phyloP scores from a whole-genome alignment of 1,140 invertebrate species.

The Papilio glaucus region DNA sequence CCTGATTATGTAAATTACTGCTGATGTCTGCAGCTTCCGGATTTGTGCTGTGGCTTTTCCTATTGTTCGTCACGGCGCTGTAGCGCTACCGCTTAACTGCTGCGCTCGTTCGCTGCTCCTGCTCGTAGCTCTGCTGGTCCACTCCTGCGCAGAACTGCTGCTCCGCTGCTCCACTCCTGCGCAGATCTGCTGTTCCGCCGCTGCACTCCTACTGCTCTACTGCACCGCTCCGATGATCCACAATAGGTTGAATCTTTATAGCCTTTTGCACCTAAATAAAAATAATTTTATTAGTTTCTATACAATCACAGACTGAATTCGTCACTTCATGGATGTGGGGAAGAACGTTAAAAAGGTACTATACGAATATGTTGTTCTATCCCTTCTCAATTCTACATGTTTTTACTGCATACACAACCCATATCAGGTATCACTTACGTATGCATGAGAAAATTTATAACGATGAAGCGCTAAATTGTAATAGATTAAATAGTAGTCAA shows the following conservation, averaged over 20 bases:
- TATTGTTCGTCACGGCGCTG: not conserved
- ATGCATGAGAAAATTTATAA: no score
- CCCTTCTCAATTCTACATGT: no score
- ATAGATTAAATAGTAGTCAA: no score
- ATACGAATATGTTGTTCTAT: no score
- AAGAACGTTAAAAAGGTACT: no score
- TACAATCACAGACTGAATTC: slow-evolving; percentile 15
- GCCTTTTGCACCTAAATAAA: not conserved
- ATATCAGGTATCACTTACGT: no score
- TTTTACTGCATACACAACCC: no score
- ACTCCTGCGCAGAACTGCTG: not conserved
- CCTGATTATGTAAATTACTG: slow-evolving; percentile 27
- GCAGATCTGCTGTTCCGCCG: not conserved
- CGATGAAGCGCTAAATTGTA: no score
- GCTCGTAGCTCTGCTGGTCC: not conserved
- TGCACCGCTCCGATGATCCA: not conserved
- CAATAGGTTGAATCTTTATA: not conserved
- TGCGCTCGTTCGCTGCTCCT: not conserved
- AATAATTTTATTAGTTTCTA: not conserved
- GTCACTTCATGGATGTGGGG: not conserved
- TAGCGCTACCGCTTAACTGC: not conserved
- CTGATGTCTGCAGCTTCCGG: slow-evolving; percentile 6
- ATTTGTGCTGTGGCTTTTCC: not conserved
- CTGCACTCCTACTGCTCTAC: not conserved
- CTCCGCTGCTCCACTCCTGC: not conserved